phyloP scores from a whole-genome alignment of 2,113 vertebrate genomes.

The Piaya cayana region DNA sequence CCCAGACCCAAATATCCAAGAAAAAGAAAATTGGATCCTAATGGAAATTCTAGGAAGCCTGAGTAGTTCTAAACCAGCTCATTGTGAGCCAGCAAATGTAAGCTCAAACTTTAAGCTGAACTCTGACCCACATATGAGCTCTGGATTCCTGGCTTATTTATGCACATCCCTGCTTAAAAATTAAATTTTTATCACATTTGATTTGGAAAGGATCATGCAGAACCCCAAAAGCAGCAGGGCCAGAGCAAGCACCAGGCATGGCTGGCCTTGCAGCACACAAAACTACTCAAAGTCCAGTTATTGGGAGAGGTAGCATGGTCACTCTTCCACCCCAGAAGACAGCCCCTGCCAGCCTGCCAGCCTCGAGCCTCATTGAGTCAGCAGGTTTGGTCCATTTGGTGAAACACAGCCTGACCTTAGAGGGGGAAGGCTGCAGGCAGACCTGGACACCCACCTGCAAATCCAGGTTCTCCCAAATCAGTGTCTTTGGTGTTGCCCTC shows the following conservation, averaged over 20 bases:
- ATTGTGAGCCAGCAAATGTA: not conserved
- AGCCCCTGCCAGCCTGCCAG: not conserved
- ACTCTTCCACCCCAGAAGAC: not conserved
- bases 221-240: not conserved
- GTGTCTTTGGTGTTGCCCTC: rapidly evolving
- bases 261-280: not conserved
- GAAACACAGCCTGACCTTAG: not conserved
- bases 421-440: rapidly evolving
- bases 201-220: not conserved
- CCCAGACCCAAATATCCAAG: not conserved
- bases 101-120: not conserved
- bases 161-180: not conserved
- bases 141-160: not conserved
- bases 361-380: rapidly evolving
- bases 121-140: not conserved
- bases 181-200: not conserved
- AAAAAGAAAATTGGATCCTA: not conserved
- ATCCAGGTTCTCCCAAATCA: not conserved
- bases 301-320: not conserved
- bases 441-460: not conserved
- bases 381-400: not conserved
- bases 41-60: not conserved
- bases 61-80: not conserved
- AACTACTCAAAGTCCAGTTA: not conserved
- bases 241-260: rapidly evolving